phyloP scores from a whole-genome alignment of 2,888 invertebrate species.

The Neelides folsomi region DNA sequence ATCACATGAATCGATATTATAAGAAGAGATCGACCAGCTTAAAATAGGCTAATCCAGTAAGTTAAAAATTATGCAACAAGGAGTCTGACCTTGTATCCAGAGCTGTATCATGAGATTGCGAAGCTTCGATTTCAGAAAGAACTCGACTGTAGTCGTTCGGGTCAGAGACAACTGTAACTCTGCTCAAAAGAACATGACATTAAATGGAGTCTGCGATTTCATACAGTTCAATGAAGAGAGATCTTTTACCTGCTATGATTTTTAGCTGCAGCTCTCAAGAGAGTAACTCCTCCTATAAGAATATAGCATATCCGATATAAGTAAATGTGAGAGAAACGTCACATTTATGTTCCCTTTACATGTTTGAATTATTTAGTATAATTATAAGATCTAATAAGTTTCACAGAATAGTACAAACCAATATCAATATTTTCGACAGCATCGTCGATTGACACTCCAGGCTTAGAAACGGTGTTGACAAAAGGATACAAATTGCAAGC shows the following conservation, averaged over 20 bases:
- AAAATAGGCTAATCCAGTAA: background rate
- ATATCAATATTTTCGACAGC: constrained; percentile 96
- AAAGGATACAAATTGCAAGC: constrained; percentile 97
- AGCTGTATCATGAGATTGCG: constrained; percentile 53
- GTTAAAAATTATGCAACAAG: background rate
- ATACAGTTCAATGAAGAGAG: too few relatives aligned
- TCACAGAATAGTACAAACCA: too few relatives aligned
- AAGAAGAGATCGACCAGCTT: constrained; percentile 3
- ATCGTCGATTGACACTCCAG: constrained; percentile 64
- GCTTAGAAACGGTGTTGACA: constrained; percentile 67
- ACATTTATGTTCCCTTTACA: too few relatives aligned
- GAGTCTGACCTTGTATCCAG: constrained; percentile 51
- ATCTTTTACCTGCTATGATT: constrained; percentile 55
- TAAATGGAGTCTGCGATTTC: too few relatives aligned
- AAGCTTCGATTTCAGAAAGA: constrained; percentile 54
- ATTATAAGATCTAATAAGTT: constrained; percentile 3
- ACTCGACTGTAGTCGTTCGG: constrained; percentile 71
- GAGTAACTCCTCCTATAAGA: constrained; percentile 63
- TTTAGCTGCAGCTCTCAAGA: constrained; percentile 90
- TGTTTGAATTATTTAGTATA: background rate
- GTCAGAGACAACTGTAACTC: constrained; percentile 89
- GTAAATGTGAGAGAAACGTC: too few relatives aligned
- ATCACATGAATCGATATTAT: background rate
- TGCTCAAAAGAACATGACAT: constrained; percentile 30
- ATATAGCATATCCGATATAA: too few relatives aligned